Conservation (phyloP, 2,888 invertebrate genomes). For the Aradus depressus region DNA sequence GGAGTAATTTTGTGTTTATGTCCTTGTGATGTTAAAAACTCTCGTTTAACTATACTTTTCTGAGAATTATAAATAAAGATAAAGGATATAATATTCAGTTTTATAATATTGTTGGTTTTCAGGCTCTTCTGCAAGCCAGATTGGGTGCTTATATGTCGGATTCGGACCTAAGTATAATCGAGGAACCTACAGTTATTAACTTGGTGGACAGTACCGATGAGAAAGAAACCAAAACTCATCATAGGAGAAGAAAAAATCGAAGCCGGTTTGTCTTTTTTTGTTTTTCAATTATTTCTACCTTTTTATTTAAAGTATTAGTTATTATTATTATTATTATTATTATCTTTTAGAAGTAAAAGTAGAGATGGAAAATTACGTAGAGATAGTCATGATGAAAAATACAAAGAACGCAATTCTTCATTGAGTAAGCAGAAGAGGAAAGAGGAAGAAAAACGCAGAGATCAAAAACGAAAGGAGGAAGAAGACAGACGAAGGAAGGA, state of each 20-base stretch:
- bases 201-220: conserved; percentile 33
- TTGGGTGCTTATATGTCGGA: conserved; percentile 60
- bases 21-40: too few species aligned
- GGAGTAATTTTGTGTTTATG: too few species aligned
- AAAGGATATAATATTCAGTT: background rate
- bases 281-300: background rate
- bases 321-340: background rate
- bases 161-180: conserved; percentile 26
- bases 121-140: conserved; percentile 58
- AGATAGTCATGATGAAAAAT: conserved; percentile 20
- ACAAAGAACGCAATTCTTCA: conserved; percentile 1
- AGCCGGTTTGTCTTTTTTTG: conserved; percentile 8
- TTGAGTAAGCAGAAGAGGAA: conserved; percentile 33
- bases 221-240: conserved; percentile 20
- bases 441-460: conserved; percentile 35
- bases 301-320: too few species aligned
- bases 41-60: background rate
- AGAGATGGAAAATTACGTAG: conserved; percentile 28
- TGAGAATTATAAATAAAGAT: too few species aligned
- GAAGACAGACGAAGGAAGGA: conserved; percentile 23
- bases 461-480: conserved; percentile 27
- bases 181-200: conserved; percentile 32
- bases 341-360: conserved; percentile 28
- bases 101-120: conserved; percentile 12
- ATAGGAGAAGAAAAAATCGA: conserved; percentile 16